Base-by-base conservation (phyloP, 2,888 invertebrate genomes). In the Cheilosia pagana region DNA sequence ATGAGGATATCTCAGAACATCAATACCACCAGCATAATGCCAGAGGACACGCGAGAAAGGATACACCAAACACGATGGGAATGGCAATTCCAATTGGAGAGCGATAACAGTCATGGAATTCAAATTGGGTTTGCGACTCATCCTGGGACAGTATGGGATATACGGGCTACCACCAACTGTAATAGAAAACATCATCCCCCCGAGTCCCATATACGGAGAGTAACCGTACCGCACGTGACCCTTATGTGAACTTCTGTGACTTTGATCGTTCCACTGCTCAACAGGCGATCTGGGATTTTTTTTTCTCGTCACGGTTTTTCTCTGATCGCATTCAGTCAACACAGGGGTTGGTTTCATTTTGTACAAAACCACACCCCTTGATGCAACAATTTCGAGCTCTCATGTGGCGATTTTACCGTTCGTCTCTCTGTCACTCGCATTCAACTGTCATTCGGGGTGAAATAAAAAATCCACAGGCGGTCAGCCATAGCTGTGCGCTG, bases 401-500 rank as follows among this genome's bases (percentile, higher is more conserved):
- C 78, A 86, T 79, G 75, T 72, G 50, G 79, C 67, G 65, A 60
- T 45, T 52, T 43, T 21, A 35, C 60, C 41, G 23, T 23, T 50
- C 23, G 12, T 55, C 53, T 81, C 76, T 85, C 86, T 81, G 68
- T 85, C 55, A n/a, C 55, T 53, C 77, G 23, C 60, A 81, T 53
- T 35, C 60, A 50, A 67, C 43, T 48, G 60, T 71, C 55, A 50
- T 43, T 62, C 12, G 59, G 72, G 72, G 67, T 82, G 74, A 63
- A 79, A 72, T 53, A 65, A 67, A 53, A 59, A 79, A 77, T 81
- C 88, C 79, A 82, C 88, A 86, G 86, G 88, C 86, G 87, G 88
- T 88, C 89, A 81, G 90, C 90, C 91, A 91, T 90, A 89, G 88
- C 90, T 89, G 85, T 48, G 48, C 78, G 87, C 87, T 88, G 90